Conservation (phyloP, 2,797 vertebrate species). For the Coregonus ussuriensis region DNA sequence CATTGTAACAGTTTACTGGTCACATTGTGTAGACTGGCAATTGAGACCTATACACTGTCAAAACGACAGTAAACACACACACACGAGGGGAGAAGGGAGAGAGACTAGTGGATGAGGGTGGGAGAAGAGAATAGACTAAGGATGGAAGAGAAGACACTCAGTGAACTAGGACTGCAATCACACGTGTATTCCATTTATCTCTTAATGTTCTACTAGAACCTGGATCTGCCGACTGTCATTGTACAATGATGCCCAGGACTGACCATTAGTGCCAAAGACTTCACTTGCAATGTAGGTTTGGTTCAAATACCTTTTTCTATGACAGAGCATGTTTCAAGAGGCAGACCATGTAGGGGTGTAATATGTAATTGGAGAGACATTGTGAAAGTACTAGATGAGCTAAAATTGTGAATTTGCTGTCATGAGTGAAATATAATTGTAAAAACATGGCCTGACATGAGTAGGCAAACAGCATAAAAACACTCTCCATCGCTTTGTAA, state of each 20-base stretch:
- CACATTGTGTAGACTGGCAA: conserved; percentile 63
- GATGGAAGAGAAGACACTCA: background rate
- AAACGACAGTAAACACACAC: conserved; percentile 60
- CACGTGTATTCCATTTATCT: background rate
- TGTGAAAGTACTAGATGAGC: background rate
- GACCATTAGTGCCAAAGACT: background rate
- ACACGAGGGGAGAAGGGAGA: conserved; percentile 21
- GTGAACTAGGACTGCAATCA: background rate
- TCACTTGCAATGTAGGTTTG: background rate
- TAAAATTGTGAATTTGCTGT: background rate
- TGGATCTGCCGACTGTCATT: background rate
- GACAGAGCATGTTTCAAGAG: too few relatives aligned
- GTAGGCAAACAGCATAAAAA: background rate
- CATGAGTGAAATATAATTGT: background rate
- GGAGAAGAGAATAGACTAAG: background rate
- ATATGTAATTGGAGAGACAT: background rate
- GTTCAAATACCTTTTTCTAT: background rate
- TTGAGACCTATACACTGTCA: conserved; percentile 70
- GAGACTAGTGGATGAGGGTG: conserved; percentile 9
- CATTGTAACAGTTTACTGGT: conserved; percentile 74
- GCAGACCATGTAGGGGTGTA: background rate
- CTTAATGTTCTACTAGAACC: background rate
- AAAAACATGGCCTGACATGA: background rate
- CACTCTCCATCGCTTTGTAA: background rate
- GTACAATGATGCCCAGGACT: background rate